A percentile compares a stretch with the other conserved stretches of the same genome.
phyloP scores from a whole-genome alignment of 2,888 invertebrate species.

The Ceratothoa steindachneri region DNA sequence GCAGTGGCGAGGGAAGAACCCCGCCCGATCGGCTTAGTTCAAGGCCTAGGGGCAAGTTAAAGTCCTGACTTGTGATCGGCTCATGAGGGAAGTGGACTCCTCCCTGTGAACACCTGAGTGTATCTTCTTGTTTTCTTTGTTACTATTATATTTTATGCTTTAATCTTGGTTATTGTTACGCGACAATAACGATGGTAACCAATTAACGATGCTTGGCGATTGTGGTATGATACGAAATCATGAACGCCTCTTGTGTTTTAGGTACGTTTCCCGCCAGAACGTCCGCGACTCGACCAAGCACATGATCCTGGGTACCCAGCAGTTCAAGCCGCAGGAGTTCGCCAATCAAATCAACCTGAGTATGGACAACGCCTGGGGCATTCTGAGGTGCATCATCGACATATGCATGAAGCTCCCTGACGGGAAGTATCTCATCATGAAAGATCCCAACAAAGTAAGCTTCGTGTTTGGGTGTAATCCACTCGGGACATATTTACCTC shows the following conservation, averaged over 20 bases:
- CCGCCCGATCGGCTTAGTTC: too few relatives aligned
- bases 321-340: slow-evolving; percentile 97
- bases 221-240: not conserved
- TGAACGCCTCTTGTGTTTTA: slow-evolving; percentile 49
- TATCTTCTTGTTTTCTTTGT: too few relatives aligned
- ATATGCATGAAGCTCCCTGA: slow-evolving; percentile 95
- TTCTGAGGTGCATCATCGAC: slow-evolving; percentile 93
- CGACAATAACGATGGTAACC: not conserved
- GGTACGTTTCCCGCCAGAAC: slow-evolving; percentile 91
- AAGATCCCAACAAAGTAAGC: slow-evolving; percentile 88
- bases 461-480: too few relatives aligned
- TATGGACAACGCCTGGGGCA: slow-evolving; percentile 99
- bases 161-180: too few relatives aligned
- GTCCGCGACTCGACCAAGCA: slow-evolving; percentile 92
- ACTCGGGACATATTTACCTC: not conserved
- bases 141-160: too few relatives aligned
- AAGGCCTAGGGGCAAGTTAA: too few relatives aligned
- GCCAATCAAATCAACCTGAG: slow-evolving; percentile 93
- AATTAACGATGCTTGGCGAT: not conserved
- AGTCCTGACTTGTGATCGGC: too few relatives aligned
- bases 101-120: too few relatives aligned
- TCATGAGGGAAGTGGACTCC: too few relatives aligned
- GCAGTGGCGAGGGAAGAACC: too few relatives aligned
- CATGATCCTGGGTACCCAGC: slow-evolving; percentile 93
- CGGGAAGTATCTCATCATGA: slow-evolving; percentile 92